Evolutionary conservation across 2,888 invertebrate species (phyloP), one percentile per base, ranked within the genome.

Genomic region (Zelleria hepariella): DNA sequence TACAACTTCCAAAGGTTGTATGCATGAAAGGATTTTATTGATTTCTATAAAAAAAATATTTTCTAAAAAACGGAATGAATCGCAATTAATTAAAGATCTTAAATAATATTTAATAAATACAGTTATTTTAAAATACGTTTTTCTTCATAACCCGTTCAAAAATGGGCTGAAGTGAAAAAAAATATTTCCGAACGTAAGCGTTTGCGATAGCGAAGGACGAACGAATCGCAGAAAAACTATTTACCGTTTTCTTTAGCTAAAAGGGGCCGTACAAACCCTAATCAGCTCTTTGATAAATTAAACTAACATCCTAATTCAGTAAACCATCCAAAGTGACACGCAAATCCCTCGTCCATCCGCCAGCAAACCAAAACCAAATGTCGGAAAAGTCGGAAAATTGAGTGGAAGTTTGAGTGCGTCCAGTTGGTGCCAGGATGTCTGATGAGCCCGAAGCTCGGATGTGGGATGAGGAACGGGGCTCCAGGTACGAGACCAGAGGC

Each of bases 381-480:
- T 42, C n/a, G n/a, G 6, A 27, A 23, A 25, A n/a, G 21, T 51
- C 58, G 42, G 32, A 42, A 27, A 21, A 27, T 56, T 51, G 58
- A 42, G 47, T 51, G 21, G 24, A 10, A 49, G 47, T 57, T 32
- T 42, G 47, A 7, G 23, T n/a, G 47, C 23, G 15, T 7, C 24
- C 7, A 25, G 57, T 66, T 58, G 85, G 85, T 84, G 83, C 86
- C 86, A 85, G 85, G 70, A 88, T 88, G 87, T 87, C 87, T 86
- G 87, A 88, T 72, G 87, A 88, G 72, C 74, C 83, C 8, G 87
- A 88, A 65, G 86, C 87, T 62, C 80, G 85, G 68, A 87, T 88
- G 87, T 88, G 87, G 87, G 86, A 87, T 55, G 87, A 88, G 58
- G 86, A 61, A 5, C 51, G 77, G 32, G 76, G 76, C 58, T 80